Percentiles rank a stretch among this genome's conserved stretches.
These are phyloP conservation scores for Parotocinclus haroldoi DNA, from an alignment of 2,797 vertebrate genomes.

Conservation along the genomic window DNA sequence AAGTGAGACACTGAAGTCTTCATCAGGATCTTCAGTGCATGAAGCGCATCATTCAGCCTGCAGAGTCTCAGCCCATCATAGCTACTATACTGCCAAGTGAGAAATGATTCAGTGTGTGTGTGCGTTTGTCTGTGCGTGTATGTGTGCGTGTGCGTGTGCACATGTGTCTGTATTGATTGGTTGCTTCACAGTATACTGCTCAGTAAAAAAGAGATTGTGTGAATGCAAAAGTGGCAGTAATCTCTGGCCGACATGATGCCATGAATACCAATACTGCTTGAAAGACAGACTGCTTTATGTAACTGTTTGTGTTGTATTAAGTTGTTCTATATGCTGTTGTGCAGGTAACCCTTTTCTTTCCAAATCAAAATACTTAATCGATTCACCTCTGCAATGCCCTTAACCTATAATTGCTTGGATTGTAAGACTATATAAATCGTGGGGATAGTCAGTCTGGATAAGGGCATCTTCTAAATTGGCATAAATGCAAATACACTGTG, in stretches of 20 bases:
- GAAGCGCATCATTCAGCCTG: conserved; percentile 12
- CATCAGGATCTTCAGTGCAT: conserved; percentile 5
- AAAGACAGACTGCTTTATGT: neutral
- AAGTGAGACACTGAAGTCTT: neutral
- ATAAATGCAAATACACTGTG: no score
- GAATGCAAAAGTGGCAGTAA: neutral
- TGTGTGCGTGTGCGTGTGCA: conserved; percentile 25
- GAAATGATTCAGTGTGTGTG: neutral
- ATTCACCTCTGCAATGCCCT: no score
- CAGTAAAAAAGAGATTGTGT: conserved; percentile 11
- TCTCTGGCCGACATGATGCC: neutral
- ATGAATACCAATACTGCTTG: neutral
- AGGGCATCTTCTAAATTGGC: no score
- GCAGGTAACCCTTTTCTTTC: no score
- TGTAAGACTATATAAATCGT: no score
- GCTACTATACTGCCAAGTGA: neutral
- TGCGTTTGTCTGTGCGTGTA: conserved; percentile 27
- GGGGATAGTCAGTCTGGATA: no score
- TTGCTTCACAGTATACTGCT: conserved; percentile 3
- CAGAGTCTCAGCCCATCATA: conserved; percentile 1
- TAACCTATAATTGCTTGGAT: no score
- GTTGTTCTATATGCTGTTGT: neutral
- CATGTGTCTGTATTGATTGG: conserved; percentile 2
- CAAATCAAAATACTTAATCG: no score
- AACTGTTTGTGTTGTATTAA: neutral